Evolutionary conservation across 1,140 invertebrate species (phyloP).

Genomic region (Conus ventricosus): DNA sequence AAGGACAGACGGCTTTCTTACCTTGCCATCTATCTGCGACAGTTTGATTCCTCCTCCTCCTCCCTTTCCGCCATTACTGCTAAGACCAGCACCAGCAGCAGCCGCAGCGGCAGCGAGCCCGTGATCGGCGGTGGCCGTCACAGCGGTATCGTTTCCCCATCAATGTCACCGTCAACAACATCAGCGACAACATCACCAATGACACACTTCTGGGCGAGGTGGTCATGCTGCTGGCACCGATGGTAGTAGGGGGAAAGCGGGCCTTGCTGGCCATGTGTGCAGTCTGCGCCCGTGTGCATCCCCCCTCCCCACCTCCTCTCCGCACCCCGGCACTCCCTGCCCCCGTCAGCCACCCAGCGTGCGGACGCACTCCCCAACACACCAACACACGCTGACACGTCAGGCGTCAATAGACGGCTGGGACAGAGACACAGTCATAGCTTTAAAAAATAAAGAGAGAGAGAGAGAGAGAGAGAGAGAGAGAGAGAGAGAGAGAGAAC

Average conservation of each 20-base stretch:
- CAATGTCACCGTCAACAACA: not conserved
- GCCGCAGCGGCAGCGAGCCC: not conserved
- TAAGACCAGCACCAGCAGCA: not conserved
- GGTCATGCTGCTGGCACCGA: not conserved
- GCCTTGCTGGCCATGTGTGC: not conserved
- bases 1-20: not conserved
- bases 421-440: too few species aligned
- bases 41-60: not conserved
- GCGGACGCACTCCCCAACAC: too few species aligned
- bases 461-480: too few species aligned
- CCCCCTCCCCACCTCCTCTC: too few species aligned
- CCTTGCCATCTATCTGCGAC: slow-evolving; percentile 2
- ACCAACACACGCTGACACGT: too few species aligned
- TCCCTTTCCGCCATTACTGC: not conserved
- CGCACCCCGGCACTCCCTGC: too few species aligned
- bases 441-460: too few species aligned
- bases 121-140: not conserved
- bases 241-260: not conserved
- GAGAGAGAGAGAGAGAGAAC: too few species aligned
- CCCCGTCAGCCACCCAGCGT: too few species aligned
- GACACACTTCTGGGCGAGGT: not conserved
- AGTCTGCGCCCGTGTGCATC: too few species aligned
- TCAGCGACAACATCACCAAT: not conserved
- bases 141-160: not conserved
- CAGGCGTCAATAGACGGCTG: too few species aligned